Evolutionary conservation across 2,888 invertebrate genomes (phyloP).

Genomic region (Hemicrepidius hirtus): DNA sequence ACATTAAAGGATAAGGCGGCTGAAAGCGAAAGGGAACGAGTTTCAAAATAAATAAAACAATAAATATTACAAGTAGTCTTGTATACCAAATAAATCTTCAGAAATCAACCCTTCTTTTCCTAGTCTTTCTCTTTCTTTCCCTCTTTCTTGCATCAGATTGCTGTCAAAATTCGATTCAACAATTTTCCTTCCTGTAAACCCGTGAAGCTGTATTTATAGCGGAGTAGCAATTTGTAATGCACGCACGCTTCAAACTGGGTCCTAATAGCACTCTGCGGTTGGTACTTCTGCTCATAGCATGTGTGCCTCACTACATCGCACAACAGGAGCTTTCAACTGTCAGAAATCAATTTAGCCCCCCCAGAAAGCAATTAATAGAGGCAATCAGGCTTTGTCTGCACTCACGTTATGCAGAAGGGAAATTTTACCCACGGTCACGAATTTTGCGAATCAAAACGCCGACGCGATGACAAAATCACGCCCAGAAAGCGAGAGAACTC

Average conservation of each 20-base stretch:
- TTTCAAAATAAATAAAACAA: conserved; percentile 33
- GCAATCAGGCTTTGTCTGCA: conserved; percentile 54
- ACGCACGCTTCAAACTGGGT: conserved; percentile 55
- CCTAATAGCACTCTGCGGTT: conserved; percentile 57
- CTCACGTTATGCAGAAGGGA: conserved; percentile 22
- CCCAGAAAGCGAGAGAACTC: not conserved
- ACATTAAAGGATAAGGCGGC: conserved; percentile 30
- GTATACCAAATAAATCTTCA: conserved; percentile 40
- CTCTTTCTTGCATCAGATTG: conserved; percentile 24
- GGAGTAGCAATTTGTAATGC: conserved; percentile 55
- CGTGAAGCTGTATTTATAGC: conserved; percentile 45
- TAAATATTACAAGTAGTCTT: conserved; percentile 33
- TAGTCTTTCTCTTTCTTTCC: not conserved
- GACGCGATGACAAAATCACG: not conserved
- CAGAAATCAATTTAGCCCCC: conserved; percentile 58
- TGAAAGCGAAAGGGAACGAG: conserved; percentile 21
- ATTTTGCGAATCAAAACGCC: conserved; percentile 12
- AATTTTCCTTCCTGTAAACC: conserved; percentile 24
- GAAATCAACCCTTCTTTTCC: conserved; percentile 37
- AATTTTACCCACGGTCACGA: conserved; percentile 4
- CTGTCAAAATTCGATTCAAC: conserved; percentile 44
- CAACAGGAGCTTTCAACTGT: conserved; percentile 57
- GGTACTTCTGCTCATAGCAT: conserved; percentile 53
- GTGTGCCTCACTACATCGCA: conserved; percentile 52
- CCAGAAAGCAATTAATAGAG: conserved; percentile 57